These are phyloP conservation scores for Bubo bubo DNA, from an alignment of 2,113 vertebrate species.

Conservation along the genomic window DNA sequence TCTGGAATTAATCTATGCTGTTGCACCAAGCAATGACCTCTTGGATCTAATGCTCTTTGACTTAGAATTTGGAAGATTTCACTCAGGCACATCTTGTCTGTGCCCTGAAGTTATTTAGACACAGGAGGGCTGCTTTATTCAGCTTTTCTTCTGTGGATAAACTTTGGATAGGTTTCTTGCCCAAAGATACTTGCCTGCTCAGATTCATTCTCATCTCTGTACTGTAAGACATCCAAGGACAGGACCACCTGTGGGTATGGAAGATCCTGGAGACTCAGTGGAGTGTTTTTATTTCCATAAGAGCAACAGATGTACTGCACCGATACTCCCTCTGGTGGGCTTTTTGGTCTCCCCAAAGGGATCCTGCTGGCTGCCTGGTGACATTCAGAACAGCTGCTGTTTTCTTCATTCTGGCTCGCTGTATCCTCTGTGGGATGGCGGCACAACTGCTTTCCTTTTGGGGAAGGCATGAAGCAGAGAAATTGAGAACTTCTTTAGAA, in stretches of 20 bases:
- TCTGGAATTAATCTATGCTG: not conserved
- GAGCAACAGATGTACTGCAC: not conserved
- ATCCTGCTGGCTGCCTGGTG: not conserved
- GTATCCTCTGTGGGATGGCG: not conserved
- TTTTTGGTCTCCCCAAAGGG: not conserved
- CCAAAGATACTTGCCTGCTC: not conserved
- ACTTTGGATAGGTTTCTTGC: not conserved
- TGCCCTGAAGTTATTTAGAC: not conserved
- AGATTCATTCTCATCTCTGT: not conserved
- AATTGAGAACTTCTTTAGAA: not conserved
- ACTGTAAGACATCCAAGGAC: not conserved
- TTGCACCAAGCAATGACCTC: not conserved
- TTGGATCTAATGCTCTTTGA: not conserved
- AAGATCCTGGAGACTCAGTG: not conserved
- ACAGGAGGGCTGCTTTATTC: not conserved
- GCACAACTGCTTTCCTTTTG: not conserved
- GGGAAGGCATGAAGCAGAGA: not conserved
- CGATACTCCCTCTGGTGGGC: not conserved
- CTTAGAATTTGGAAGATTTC: not conserved
- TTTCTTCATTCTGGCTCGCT: not conserved
- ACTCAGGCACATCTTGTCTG: not conserved
- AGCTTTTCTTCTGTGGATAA: not conserved
- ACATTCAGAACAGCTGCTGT: constrained; percentile 21
- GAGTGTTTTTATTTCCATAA: not conserved
- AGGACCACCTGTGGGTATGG: not conserved